Percentiles rank a stretch among this genome's conserved stretches.
phyloP scores from a whole-genome alignment of 53 echinoderm and acorn worm species.

The Echinarachnius parma region DNA sequence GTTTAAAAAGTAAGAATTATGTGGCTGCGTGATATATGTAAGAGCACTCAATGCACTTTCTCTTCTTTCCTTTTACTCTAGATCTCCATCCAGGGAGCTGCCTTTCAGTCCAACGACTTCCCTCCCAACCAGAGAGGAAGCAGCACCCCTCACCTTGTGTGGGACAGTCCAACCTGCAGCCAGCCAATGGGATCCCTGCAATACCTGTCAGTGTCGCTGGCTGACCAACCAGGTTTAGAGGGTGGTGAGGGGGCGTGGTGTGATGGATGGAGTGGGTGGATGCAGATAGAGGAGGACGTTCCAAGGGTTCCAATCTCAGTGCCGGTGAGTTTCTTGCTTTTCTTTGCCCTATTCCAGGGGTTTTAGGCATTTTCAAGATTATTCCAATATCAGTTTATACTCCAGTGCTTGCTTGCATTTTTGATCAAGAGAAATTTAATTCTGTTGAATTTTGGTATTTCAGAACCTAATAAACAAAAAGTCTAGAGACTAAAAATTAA shows the following conservation, averaged over 20 bases:
- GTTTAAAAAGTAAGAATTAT: too few relatives aligned
- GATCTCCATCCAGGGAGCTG: constrained; percentile 15
- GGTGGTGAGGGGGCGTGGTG: constrained; percentile 28
- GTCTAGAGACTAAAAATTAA: too few relatives aligned
- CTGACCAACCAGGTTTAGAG: constrained; percentile 37
- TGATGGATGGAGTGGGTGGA: constrained; percentile 82
- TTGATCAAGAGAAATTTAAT: too few relatives aligned
- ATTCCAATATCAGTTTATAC: too few relatives aligned
- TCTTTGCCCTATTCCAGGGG: not conserved
- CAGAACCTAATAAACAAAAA: too few relatives aligned
- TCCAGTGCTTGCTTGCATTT: too few relatives aligned
- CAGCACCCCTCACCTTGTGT: constrained; percentile 52
- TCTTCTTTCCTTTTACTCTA: too few relatives aligned
- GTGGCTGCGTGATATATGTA: too few relatives aligned
- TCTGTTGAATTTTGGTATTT: too few relatives aligned
- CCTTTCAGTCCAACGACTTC: constrained; percentile 6
- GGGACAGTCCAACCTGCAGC: constrained; percentile 52
- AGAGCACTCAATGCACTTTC: too few relatives aligned
- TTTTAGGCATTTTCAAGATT: too few relatives aligned
- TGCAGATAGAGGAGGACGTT: constrained; percentile 42
- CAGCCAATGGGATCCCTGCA: constrained; percentile 55
- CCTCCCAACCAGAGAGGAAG: constrained; percentile 16
- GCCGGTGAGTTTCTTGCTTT: constrained; percentile 57
- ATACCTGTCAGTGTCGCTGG: constrained; percentile 65
- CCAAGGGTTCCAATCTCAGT: constrained; percentile 70